These are phyloP conservation scores for Corythoichthys haematopterus DNA, from an alignment of 2,113 vertebrate species.

Conservation along the genomic window DNA sequence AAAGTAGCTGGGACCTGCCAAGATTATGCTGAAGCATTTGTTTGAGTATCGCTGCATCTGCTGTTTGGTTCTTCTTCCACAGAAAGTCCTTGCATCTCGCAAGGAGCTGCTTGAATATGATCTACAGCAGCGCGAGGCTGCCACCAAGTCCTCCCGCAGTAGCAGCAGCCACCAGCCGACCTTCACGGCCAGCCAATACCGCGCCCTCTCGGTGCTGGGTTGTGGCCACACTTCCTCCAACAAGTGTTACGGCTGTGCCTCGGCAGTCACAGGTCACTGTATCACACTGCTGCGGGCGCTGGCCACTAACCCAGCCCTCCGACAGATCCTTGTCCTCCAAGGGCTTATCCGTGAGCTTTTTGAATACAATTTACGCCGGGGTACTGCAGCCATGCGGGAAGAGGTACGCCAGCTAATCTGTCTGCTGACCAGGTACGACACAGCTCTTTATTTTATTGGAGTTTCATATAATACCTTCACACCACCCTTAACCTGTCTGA, in stretches of 20 bases:
- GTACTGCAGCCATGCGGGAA: slow-evolving; percentile 87
- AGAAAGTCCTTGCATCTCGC: slow-evolving; percentile 99
- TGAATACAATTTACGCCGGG: slow-evolving; percentile 90
- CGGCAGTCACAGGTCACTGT: slow-evolving; percentile 93
- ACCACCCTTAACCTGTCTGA: background rate
- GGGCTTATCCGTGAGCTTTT: slow-evolving; percentile 96
- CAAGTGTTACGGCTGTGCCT: slow-evolving; percentile 96
- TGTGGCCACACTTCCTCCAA: slow-evolving; percentile 95
- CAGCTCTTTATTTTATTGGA: background rate
- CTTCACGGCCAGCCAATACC: slow-evolving; percentile 94
- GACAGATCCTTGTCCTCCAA: slow-evolving; percentile 94
- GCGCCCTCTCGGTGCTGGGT: slow-evolving; percentile 88
- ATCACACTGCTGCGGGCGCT: slow-evolving; percentile 91
- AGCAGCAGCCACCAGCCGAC: slow-evolving; percentile 85
- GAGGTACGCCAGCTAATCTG: slow-evolving; percentile 96
- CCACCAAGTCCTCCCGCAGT: slow-evolving; percentile 86
- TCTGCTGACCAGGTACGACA: slow-evolving; percentile 89
- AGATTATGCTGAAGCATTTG: background rate
- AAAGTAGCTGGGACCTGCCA: background rate
- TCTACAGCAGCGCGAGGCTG: slow-evolving; percentile 92
- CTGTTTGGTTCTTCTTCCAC: slow-evolving; percentile 11
- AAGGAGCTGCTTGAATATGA: slow-evolving; percentile 97
- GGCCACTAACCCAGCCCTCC: slow-evolving; percentile 90
- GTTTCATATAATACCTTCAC: background rate
- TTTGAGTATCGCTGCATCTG: background rate